These are phyloP conservation scores for Noctua fimbriata DNA, from an alignment of 2,888 invertebrate species.

Conservation along the genomic window DNA sequence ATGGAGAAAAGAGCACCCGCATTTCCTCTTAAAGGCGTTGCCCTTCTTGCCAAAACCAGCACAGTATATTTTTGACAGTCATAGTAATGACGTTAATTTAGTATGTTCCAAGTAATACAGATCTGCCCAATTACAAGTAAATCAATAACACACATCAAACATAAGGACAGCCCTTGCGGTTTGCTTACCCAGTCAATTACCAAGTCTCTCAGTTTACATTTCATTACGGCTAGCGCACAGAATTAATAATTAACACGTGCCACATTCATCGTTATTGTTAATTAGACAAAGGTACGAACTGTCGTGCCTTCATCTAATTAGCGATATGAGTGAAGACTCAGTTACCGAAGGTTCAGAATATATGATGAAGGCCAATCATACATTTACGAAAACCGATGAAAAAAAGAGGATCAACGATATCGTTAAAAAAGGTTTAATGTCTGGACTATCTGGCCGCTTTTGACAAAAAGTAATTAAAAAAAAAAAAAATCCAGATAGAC, in stretches of 20 bases:
- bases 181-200: slow-evolving; percentile 18
- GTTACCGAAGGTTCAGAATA: background rate
- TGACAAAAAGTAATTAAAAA: too few relatives aligned
- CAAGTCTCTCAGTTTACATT: slow-evolving; percentile 8
- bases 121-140: background rate
- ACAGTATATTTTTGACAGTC: background rate
- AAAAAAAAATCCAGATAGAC: too few relatives aligned
- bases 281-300: background rate
- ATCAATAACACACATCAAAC: slow-evolving; percentile 15
- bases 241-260: slow-evolving; percentile 31
- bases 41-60: background rate
- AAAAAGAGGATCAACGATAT: too few relatives aligned
- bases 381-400: background rate
- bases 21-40: background rate
- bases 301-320: slow-evolving; percentile 13
- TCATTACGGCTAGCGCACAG: slow-evolving; percentile 23
- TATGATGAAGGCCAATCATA: background rate
- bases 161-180: background rate
- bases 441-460: too few relatives aligned
- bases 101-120: background rate
- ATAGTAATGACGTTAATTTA: background rate
- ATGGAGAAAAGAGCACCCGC: too few relatives aligned
- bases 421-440: background rate
- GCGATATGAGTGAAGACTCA: background rate
- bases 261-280: background rate